phyloP scores from a whole-genome alignment of 2,888 invertebrate genomes.

The Leptinotarsa juncta region DNA sequence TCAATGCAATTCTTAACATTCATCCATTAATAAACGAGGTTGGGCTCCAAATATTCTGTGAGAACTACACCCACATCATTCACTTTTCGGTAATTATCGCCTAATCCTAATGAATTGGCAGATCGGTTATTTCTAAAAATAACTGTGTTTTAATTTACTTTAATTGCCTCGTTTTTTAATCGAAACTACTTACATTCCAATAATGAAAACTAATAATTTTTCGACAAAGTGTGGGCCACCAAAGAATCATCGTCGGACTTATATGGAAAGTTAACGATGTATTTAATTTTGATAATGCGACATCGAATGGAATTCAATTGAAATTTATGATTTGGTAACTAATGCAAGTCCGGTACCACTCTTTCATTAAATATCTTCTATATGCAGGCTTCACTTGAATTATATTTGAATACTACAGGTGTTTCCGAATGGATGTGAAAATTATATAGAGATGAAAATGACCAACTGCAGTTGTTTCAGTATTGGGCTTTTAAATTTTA shows the following conservation, averaged over 20 bases:
- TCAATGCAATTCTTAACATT: constrained; percentile 29
- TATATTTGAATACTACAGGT: too few species aligned
- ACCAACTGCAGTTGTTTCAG: too few species aligned
- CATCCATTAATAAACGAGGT: background rate
- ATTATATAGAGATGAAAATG: too few species aligned
- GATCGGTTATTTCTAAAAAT: constrained; percentile 27
- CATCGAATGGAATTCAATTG: constrained; percentile 17
- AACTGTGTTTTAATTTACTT: constrained; percentile 1
- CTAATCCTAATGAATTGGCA: constrained; percentile 27
- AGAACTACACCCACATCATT: constrained; percentile 10
- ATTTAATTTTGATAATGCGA: constrained; percentile 26
- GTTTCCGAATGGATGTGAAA: too few species aligned
- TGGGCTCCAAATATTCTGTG: constrained; percentile 1
- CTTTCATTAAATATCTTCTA: background rate
- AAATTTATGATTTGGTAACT: constrained; percentile 20
- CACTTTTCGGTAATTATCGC: constrained; percentile 21
- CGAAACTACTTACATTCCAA: constrained; percentile 17
- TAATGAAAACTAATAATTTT: constrained; percentile 15
- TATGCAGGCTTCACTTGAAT: too few species aligned
- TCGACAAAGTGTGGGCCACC: constrained; percentile 21
- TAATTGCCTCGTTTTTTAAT: constrained; percentile 20
- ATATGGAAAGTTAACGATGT: constrained; percentile 24
- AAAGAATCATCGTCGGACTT: constrained; percentile 23
- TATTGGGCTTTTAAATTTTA: too few species aligned
- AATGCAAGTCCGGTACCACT: background rate